Evolutionary conservation across 2,888 invertebrate species (phyloP), one percentile per base, ranked within the genome.

Genomic region (Diabrotica balteata): DNA sequence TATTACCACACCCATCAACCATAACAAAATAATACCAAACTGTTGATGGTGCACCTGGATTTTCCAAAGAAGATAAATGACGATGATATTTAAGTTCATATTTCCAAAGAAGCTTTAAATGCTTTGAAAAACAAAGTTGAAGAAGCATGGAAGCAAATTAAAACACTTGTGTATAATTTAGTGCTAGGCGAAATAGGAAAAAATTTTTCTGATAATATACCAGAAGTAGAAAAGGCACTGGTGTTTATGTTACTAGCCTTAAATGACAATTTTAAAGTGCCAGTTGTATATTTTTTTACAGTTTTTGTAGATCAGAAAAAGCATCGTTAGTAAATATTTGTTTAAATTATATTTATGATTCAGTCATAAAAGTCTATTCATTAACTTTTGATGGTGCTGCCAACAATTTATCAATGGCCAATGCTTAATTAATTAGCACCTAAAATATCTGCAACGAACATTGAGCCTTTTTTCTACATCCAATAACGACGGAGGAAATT

Each of bases 331-430:
- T 73, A 8, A 55, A 42, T 47, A 62, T 55, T 42, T 71, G 74
- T 57, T 67, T 75, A 17, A 46, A 63, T 60, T 70, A 75, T 59
- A 11, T 75, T 11, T 47, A 73, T 59, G 69, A 70, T 22, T 63
- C 57, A 69, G 70, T 72, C n/a, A 66, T 74, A n/a, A 66, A 47
- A 32, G 66, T 77, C 7, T 67, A 66, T 7, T 73, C 73, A 7
- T 2, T 77, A 50, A 77, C 77, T 22, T 77, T 76, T 71, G 77
- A 78, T 72, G 76, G 74, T 5, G 71, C 75, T 45, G 54, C 72
- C 52, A 57, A 68, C 8, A 78, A 77, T 71, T 64, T 78, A 17
- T 57, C 59, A 6, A 71, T 72, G 71, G 68, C 71, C 22, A n/a
- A 60, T 42, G 10, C 60, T n/a, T n/a, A n/a, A n/a, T n/a, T n/a